Base-by-base conservation (phyloP, 2,113 vertebrate genomes). In the Brachirus orientalis region DNA sequence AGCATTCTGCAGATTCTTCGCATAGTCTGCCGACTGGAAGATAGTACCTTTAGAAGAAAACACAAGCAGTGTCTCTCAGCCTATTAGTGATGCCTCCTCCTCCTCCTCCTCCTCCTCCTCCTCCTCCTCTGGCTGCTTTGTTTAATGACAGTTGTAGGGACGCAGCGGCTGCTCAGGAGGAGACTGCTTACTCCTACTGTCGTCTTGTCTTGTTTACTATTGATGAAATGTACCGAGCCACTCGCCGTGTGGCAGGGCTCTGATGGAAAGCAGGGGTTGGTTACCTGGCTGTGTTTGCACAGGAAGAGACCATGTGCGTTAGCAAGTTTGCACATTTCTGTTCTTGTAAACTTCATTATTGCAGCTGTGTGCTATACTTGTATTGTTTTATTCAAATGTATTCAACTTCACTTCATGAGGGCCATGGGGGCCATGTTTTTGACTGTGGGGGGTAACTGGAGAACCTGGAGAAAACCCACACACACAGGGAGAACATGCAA, bases 1-100 rank as follows among this genome's bases (percentile, higher is more conserved):
- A 83, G 86, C 88, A 91, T 91, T 89, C 78, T 86, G 75, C 68
- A 77, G 63, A 90, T 90, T 89, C 73, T 72, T 91, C 53, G 72
- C 88, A 89, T 85, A 80, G 65, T 67, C 61, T 45, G 2, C 80
- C 10, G 61, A 69, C 63, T 68, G 57, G 53, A 67, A 18, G 65
- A 57, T 56, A 28, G 28, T 28, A 82, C 68, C 71, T 80, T 77
- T 10, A 65, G 67, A 72, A 52, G 77, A 47, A 63, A 52, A 70
- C 87, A 71, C 63, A 62, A 79, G 67, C 63, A 65, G 72, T 70
- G 41, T 78, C 47, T 51, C 17, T 48, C 36, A 17, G 51, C 58
- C 38, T 46, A 5, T 73, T 38, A 54, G 43, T 19, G 50, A 64
- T 46, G 51, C 43, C n/a, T 40, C 46, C 20, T 38, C 47, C 53